Base-by-base conservation (phyloP, 2,888 invertebrate genomes). In the Spodoptera littoralis region DNA sequence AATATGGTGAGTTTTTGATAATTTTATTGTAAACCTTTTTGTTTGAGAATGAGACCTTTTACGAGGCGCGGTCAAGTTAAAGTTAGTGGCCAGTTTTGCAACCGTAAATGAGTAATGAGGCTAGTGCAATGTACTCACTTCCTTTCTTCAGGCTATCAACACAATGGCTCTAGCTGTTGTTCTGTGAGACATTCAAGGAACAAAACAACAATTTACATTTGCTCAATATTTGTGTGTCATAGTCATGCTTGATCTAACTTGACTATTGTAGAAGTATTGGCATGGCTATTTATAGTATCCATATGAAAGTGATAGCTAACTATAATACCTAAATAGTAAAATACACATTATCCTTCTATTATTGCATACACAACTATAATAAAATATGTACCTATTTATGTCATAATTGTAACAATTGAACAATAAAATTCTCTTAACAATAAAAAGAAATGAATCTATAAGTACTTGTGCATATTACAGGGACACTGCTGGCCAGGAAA, bases 401-500 rank as follows among this genome's bases (percentile, higher is more conserved):
- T 43, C 24, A 48, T 58, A 44, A 49, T 47, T 56, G 18, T 52
- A 44, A 44, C 24, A 43, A 30, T 30, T 49, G 6, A 43, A 54
- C 13, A 43, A 12, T 52, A 13, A 55, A 43, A 46, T 24, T 46
- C 0, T 13, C 2, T 13, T 42, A 43, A 13, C 0, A 12, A 48
- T 30, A 46, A 4, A 41, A 4, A 9, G 11, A 47, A 22, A 43
- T 24, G 52, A 9, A 42, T 11, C 5, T 18, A 9, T 48, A 18
- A 43, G 30, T 51, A 41, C 48, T 12, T 9, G 43, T 12, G 27
- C 36, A 36, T 47, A 11, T 85, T 84, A 61, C 86, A 99, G 99
- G 99, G 99, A 99, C 90, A 99, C 99, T 60, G 99, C 99, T 47
- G 99, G 99, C 0, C 99, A 99, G 92, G 99, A 99, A 92, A 96